A percentile compares a stretch with the other conserved stretches of the same genome.
phyloP scores from a whole-genome alignment of 2,888 invertebrate genomes.

The Strigamia transsilvanica region DNA sequence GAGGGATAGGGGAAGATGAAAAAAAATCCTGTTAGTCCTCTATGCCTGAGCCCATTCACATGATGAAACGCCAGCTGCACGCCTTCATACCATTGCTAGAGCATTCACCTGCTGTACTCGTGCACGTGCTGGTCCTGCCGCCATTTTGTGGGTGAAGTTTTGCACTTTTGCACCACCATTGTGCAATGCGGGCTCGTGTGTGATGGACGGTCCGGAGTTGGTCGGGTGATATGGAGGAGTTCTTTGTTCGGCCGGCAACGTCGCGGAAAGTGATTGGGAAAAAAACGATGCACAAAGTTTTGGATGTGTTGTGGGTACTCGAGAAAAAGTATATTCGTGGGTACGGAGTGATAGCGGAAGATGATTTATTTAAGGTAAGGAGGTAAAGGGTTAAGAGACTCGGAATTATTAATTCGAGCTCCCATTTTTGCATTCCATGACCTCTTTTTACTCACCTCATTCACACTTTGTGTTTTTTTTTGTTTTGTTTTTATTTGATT shows the following conservation, averaged over 20 bases:
- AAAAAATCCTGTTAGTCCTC: background rate
- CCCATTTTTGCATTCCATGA: constrained; percentile 13
- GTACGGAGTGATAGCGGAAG: constrained; percentile 54
- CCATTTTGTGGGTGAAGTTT: constrained; percentile 33
- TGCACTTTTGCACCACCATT: background rate
- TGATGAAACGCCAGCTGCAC: constrained; percentile 43
- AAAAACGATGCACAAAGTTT: constrained; percentile 53
- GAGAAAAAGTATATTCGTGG: constrained; percentile 55
- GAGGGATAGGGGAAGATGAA: background rate
- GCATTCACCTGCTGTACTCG: constrained; percentile 28
- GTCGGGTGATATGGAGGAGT: background rate
- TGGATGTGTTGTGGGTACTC: constrained; percentile 55
- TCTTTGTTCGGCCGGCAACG: constrained; percentile 3
- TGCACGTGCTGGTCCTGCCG: constrained; percentile 7
- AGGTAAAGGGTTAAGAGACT: background rate
- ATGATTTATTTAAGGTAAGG: constrained; percentile 50
- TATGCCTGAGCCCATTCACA: constrained; percentile 22
- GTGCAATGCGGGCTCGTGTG: too few species aligned
- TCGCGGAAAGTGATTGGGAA: background rate
- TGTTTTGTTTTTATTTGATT: background rate
- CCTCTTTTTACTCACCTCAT: constrained; percentile 34
- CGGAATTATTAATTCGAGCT: background rate
- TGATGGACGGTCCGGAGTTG: background rate
- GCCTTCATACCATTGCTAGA: constrained; percentile 10
- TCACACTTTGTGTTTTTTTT: background rate